A percentile compares a stretch with the other conserved stretches of the same genome.
These are phyloP conservation scores for Mus spretus DNA, from an alignment of 2,797 vertebrate genomes.

Conservation along the genomic window DNA sequence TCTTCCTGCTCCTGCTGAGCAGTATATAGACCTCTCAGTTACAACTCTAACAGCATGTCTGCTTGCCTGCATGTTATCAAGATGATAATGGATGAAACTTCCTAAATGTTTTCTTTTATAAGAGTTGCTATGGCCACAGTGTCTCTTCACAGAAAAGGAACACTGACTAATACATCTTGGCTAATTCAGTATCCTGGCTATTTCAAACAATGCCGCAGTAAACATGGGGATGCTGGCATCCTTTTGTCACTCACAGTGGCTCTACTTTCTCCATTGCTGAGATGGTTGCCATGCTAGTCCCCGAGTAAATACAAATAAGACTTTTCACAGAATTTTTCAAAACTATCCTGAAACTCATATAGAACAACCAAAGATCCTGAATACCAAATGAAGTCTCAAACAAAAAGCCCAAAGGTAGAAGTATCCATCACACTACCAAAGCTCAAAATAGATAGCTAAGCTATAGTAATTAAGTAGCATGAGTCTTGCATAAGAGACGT, in stretches of 20 bases:
- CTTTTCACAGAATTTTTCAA: neutral
- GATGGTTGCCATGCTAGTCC: neutral
- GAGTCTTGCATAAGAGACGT: neutral
- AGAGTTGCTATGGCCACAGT: neutral
- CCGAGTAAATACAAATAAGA: neutral
- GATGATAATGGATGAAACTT: too few species aligned
- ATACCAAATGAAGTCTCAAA: neutral
- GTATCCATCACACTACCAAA: neutral
- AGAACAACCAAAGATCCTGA: neutral
- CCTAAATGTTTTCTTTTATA: neutral
- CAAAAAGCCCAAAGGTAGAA: neutral
- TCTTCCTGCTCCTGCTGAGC: neutral
- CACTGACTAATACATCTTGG: neutral
- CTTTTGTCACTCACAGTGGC: too few species aligned
- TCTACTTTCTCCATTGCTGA: neutral
- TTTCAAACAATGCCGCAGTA: neutral
- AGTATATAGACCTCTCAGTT: neutral
- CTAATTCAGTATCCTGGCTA: neutral
- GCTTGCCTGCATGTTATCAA: neutral
- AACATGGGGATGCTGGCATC: neutral
- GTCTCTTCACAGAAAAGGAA: neutral
- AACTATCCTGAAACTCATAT: neutral
- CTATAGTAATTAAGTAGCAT: neutral
- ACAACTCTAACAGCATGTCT: too few species aligned
- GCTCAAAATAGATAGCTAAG: neutral